Conservation (phyloP, 2,888 invertebrate species). For the Synergus japonicus region DNA sequence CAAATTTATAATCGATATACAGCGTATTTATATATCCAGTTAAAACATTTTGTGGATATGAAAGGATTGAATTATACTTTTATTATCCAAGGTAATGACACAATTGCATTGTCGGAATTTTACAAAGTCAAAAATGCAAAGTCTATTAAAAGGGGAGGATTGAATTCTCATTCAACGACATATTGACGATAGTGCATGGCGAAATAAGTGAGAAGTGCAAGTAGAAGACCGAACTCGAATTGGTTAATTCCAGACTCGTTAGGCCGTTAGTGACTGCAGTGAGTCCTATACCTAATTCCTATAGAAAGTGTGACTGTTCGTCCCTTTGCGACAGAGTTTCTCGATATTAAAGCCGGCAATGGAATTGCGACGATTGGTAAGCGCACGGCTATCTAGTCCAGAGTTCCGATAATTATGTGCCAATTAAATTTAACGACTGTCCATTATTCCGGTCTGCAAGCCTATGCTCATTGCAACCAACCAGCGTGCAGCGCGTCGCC, state of each 20-base stretch:
- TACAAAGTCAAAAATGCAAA: neutral
- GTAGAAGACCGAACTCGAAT: constrained; percentile 35
- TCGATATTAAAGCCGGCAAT: constrained; percentile 68
- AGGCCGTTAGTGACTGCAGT: constrained; percentile 53
- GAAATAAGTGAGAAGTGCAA: constrained; percentile 19
- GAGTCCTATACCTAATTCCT: constrained; percentile 40
- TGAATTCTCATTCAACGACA: neutral
- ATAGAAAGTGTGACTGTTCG: constrained; percentile 48
- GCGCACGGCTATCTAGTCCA: constrained; percentile 56
- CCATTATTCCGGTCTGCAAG: constrained; percentile 68
- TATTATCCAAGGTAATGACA: neutral
- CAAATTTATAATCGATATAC: neutral
- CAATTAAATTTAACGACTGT: constrained; percentile 75
- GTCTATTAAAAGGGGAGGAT: constrained; percentile 1
- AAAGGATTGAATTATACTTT: neutral
- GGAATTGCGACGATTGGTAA: constrained; percentile 62
- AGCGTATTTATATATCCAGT: neutral
- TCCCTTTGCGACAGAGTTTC: constrained; percentile 58
- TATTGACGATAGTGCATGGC: constrained; percentile 7
- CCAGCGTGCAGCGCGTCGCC: constrained; percentile 38
- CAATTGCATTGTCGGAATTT: constrained; percentile 5
- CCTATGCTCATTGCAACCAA: constrained; percentile 49
- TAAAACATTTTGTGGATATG: neutral
- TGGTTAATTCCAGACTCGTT: constrained; percentile 59
- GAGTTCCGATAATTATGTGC: constrained; percentile 71